A percentile compares a stretch with the other conserved stretches of the same genome.
These are phyloP conservation scores for Lypha dubia DNA, from an alignment of 2,888 invertebrate genomes.

Conservation along the genomic window DNA sequence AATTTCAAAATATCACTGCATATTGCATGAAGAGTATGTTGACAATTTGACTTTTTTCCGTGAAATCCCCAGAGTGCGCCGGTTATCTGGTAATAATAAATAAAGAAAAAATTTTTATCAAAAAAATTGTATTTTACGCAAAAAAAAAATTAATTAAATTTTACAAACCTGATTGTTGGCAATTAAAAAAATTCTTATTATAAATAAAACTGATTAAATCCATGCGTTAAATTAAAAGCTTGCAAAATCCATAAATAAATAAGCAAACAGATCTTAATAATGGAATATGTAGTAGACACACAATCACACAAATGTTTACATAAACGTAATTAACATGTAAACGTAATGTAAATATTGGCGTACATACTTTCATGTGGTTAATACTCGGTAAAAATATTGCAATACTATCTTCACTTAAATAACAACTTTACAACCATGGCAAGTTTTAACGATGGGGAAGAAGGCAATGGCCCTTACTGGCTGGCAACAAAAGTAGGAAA, in stretches of 20 bases:
- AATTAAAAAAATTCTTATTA: slow-evolving; percentile 36
- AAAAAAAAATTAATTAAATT: slow-evolving; percentile 29
- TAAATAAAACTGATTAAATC: slow-evolving; percentile 39
- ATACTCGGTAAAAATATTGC: too few relatives aligned
- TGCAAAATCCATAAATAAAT: slow-evolving; percentile 24
- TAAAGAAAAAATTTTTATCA: too few relatives aligned
- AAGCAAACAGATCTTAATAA: not conserved
- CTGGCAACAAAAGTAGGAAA: not conserved
- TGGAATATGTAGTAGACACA: not conserved
- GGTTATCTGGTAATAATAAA: too few relatives aligned
- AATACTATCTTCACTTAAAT: not conserved
- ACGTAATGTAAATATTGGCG: slow-evolving; percentile 36
- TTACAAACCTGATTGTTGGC: slow-evolving; percentile 43
- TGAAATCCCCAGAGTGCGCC: too few relatives aligned
- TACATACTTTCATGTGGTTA: not conserved
- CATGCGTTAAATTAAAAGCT: slow-evolving; percentile 27
- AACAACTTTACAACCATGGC: not conserved
- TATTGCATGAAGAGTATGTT: too few relatives aligned
- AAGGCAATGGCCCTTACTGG: slow-evolving; percentile 33
- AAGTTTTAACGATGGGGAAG: slow-evolving; percentile 9
- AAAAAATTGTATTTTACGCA: not conserved
- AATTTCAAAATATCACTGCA: too few relatives aligned
- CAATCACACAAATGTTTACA: slow-evolving; percentile 9
- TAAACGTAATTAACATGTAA: slow-evolving; percentile 33
- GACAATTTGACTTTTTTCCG: too few relatives aligned